A percentile compares a stretch with the other conserved stretches of the same genome.
Conservation (phyloP, 2,888 invertebrate species). For the Adela reaumurella region DNA sequence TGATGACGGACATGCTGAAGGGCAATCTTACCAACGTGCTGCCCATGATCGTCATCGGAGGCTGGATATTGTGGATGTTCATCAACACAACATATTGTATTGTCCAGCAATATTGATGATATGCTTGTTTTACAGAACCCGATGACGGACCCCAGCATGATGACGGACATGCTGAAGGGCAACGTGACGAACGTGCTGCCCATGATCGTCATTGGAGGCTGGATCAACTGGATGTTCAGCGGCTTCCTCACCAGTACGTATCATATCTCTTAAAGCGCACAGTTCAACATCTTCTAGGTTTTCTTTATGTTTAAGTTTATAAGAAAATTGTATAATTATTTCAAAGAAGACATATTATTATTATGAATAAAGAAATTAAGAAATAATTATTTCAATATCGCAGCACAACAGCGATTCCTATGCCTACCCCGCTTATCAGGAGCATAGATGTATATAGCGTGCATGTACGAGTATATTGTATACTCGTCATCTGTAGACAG, state of each 20-base stretch:
- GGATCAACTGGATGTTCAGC: constrained; percentile 99
- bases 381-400: too few relatives aligned
- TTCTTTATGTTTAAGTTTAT: neutral
- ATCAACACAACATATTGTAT: too few relatives aligned
- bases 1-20: constrained; percentile 99
- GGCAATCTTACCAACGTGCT: constrained; percentile 97
- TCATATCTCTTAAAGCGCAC: neutral
- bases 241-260: constrained; percentile 94
- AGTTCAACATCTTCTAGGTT: neutral
- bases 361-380: too few relatives aligned
- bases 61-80: constrained; percentile 99
- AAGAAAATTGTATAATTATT: neutral
- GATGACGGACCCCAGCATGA: constrained; percentile 94
- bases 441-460: too few relatives aligned
- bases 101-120: too few relatives aligned
- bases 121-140: constrained; percentile 64
- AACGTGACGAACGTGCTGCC: constrained; percentile 97
- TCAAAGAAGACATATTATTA: too few relatives aligned
- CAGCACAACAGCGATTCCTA: too few relatives aligned
- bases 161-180: constrained; percentile 99
- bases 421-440: too few relatives aligned
- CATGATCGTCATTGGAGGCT: constrained; percentile 98
- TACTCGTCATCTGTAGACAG: too few relatives aligned
- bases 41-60: constrained; percentile 98
- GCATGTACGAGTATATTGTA: too few relatives aligned